Conservation (phyloP, 1,140 invertebrate species). For the Notospermus geniculatus region DNA sequence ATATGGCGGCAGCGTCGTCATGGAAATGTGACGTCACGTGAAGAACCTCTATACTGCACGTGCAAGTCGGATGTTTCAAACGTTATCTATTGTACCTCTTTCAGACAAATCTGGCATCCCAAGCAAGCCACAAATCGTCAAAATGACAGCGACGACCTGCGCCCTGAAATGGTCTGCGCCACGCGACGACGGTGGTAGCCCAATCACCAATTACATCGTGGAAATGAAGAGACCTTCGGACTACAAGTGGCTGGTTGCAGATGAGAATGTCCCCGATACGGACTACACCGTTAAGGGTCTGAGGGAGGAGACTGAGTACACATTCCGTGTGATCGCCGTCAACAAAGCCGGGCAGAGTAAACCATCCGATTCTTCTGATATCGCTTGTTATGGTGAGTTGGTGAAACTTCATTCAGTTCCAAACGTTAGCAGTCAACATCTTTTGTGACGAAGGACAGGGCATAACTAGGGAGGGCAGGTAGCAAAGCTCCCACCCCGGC, state of each 20-base stretch:
- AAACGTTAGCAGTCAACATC: no score
- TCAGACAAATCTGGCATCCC: constrained; percentile 83
- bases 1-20: constrained; percentile 81
- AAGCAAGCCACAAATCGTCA: constrained; percentile 74
- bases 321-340: constrained; percentile 87
- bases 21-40: constrained; percentile 71
- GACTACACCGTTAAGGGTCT: constrained; percentile 85
- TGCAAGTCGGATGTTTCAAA: constrained; percentile 71
- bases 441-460: background rate
- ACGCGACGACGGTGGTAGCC: constrained; percentile 46
- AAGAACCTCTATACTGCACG: no score
- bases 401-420: no score
- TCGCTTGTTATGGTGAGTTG: constrained; percentile 50
- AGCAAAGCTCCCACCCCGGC: no score
- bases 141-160: constrained; percentile 55
- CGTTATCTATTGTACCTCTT: background rate
- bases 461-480: no score
- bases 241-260: constrained; percentile 73
- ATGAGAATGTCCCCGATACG: constrained; percentile 61
- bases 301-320: constrained; percentile 69
- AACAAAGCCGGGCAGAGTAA: constrained; percentile 92
- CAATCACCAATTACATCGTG: constrained; percentile 47
- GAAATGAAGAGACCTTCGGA: constrained; percentile 63
- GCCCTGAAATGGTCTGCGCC: constrained; percentile 52
- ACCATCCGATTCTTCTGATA: constrained; percentile 83